Evolutionary conservation across 2,888 invertebrate species (phyloP).

Genomic region (Meloe dianella): DNA sequence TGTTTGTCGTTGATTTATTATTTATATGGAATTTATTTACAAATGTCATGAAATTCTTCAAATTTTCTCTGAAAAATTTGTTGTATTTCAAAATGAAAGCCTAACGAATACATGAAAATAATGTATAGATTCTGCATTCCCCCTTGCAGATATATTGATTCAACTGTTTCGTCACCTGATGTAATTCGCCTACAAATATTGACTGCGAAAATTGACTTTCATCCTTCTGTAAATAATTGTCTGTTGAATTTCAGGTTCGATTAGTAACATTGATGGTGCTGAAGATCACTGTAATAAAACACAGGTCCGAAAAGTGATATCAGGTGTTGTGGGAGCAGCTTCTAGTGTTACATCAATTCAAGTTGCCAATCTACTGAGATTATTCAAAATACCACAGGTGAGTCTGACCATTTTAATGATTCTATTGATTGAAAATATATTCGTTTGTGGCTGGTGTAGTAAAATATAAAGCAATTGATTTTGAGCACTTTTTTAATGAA

Average conservation of each 20-base stretch:
- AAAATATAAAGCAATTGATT: too few relatives aligned
- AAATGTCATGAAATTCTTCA: too few relatives aligned
- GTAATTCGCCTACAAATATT: constrained; percentile 20
- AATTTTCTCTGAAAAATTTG: too few relatives aligned
- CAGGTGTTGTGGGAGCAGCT: constrained; percentile 87
- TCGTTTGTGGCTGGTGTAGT: too few relatives aligned
- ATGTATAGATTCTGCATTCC: too few relatives aligned
- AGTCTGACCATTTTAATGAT: constrained; percentile 15
- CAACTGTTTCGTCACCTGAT: not conserved
- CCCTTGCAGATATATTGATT: not conserved
- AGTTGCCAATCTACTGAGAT: constrained; percentile 88
- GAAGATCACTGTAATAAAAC: constrained; percentile 85
- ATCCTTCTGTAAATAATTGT: constrained; percentile 26
- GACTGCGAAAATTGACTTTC: constrained; percentile 21
- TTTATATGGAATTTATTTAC: too few relatives aligned
- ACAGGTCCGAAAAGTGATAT: constrained; percentile 83
- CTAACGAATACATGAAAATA: too few relatives aligned
- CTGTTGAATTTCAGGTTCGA: constrained; percentile 75
- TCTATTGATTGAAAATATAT: too few relatives aligned
- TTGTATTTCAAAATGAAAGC: too few relatives aligned
- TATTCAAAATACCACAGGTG: constrained; percentile 88
- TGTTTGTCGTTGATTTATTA: too few relatives aligned
- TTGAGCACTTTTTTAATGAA: too few relatives aligned
- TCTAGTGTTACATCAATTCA: constrained; percentile 96
- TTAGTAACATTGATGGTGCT: constrained; percentile 91